Base-by-base conservation (phyloP, 2,888 invertebrate genomes). In the Steinernema scapterisci region DNA sequence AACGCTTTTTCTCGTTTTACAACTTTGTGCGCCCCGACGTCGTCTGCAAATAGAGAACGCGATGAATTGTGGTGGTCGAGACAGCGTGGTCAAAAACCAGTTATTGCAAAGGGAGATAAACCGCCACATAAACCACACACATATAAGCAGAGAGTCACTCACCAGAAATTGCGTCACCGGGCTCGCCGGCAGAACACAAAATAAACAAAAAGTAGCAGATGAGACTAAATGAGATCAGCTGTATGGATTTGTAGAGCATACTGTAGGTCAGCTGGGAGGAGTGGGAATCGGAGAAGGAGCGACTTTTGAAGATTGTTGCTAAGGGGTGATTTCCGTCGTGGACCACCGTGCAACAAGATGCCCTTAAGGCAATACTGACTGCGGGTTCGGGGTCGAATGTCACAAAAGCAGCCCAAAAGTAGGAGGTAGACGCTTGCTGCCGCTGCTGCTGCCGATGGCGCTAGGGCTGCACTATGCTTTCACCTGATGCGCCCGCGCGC, bases 1-100 rank as follows among this genome's bases (percentile, higher is more conserved):
- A 75, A 75, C 19, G 75, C 75, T 23, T 56, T 63, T 56, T 75
- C 75, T 0, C 75, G 74, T 56, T 75, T 75, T 25, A 52, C 38
- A n/a, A 63, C 31, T 63, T 63, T 63, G 19, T 63, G 63, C 63
- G 63, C 38, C 1, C 16, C 63, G 13, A 63, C 6, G 48, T 44
- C 45, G 45, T 16, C n/a, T 48, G 48, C 48, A 48, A 48, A 48
- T 5, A 48, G n/a, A 48, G 48, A 48, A 5, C 6, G 9, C 38
- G 38, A 3, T 38, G 3, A 38, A 38, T 38, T 38, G 38, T 38
- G 9, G 38, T 38, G 38, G 38, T 38, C 38, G 38, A 38, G 38
- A 38, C 38, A 38, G 38, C 38, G 38, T 38, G 38, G 38, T 38
- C 38, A 38, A 38, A 38, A 38, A 38, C 38, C 38, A 38, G 38